Conservation (phyloP, 2,113 vertebrate species). For the Platichthys flesus region DNA sequence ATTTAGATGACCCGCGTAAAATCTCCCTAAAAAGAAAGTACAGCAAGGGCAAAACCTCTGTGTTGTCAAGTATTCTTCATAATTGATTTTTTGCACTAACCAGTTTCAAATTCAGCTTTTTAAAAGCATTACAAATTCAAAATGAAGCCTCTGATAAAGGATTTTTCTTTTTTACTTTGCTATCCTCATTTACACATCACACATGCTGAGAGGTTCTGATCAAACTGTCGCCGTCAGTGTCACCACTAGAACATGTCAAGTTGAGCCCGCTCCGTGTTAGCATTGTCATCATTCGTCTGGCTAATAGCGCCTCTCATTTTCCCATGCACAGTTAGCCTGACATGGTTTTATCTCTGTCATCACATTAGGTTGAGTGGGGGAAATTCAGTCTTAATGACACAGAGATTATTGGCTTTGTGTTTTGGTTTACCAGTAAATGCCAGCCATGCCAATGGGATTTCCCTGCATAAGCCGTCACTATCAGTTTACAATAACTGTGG, state of each 20-base stretch:
- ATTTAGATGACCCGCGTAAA: conserved; percentile 60
- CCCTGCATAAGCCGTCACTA: conserved; percentile 70
- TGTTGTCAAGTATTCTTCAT: conserved; percentile 51
- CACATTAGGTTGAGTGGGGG: conserved; percentile 78
- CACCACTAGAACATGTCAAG: conserved; percentile 20
- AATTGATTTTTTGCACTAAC: conserved; percentile 22
- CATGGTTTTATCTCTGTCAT: conserved; percentile 78
- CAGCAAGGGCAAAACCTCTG: conserved; percentile 39
- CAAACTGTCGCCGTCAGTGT: neutral
- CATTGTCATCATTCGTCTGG: conserved; percentile 42
- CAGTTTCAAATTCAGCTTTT: conserved; percentile 47
- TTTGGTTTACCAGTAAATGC: conserved; percentile 82
- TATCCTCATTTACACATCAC: conserved; percentile 19
- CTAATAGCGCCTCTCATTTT: conserved; percentile 47
- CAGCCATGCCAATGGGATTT: conserved; percentile 77
- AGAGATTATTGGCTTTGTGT: conserved; percentile 82
- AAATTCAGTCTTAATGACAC: conserved; percentile 80
- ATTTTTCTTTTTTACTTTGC: conserved; percentile 21
- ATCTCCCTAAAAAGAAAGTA: conserved; percentile 56
- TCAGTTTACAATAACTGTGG: conserved; percentile 81
- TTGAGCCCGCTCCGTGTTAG: conserved; percentile 26
- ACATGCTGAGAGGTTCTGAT: neutral
- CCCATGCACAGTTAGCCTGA: conserved; percentile 68
- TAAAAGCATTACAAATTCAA: conserved; percentile 39
- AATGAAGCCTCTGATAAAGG: conserved; percentile 9